A percentile compares a stretch with the other conserved stretches of the same genome.
Evolutionary conservation across 2,113 vertebrate genomes (phyloP).

Genomic region (Aphyosemion australe): DNA sequence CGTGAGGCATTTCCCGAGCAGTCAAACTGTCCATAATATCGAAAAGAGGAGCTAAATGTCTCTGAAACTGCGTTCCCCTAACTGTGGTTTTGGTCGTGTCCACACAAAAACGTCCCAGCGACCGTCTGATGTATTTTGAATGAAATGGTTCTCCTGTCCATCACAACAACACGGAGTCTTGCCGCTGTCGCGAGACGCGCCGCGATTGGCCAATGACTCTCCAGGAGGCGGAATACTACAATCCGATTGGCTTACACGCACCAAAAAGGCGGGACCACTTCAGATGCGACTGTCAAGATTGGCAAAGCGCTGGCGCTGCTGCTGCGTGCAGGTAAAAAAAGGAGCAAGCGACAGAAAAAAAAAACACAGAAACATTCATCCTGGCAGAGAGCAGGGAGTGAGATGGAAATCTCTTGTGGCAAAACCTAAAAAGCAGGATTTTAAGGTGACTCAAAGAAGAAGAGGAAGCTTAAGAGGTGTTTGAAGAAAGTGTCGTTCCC

Average conservation of each 20-base stretch:
- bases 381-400: constrained; percentile 15
- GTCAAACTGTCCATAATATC: background rate
- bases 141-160: constrained; percentile 68
- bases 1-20: background rate
- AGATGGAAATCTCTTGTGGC: constrained; percentile 34
- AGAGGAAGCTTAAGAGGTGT: constrained; percentile 15
- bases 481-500: constrained; percentile 64
- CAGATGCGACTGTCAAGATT: constrained; percentile 76
- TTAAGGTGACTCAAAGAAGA: constrained; percentile 15
- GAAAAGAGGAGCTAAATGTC: background rate
- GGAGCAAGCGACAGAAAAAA: constrained; percentile 52
- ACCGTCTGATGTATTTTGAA: constrained; percentile 67
- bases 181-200: constrained; percentile 32
- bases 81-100: background rate
- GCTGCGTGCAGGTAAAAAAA: constrained; percentile 77
- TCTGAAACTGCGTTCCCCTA: background rate
- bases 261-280: constrained; percentile 56
- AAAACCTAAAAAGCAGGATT: background rate
- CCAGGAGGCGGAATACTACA: constrained; percentile 12
- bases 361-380: constrained; percentile 42
- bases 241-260: constrained; percentile 41
- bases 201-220: constrained; percentile 38
- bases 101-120: constrained; percentile 44
- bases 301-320: constrained; percentile 68
- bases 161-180: constrained; percentile 62